Base-by-base conservation (phyloP, 2,888 invertebrate species). In the Temnothorax unifasciatus region DNA sequence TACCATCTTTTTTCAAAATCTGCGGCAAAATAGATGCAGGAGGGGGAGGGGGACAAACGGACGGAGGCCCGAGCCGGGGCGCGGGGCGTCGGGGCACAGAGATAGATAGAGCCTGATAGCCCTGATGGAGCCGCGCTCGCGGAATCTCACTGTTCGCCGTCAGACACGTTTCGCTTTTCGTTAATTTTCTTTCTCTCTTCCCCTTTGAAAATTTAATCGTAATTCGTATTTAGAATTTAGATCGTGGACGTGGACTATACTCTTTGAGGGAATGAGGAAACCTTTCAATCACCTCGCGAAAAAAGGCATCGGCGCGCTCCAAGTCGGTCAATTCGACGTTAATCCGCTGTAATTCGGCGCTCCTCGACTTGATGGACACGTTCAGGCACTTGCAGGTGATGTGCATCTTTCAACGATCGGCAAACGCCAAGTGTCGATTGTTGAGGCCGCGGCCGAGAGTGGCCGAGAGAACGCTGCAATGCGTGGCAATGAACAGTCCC, bases 371-470 rank as follows among this genome's bases (percentile, higher is more conserved):
- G 91, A 97, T 95, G 90, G 96, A 95, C 92, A 97, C 96, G 95
- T 98, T 98, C 93, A 97, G 95, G 95, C 98, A 98, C 96, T 97
- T 97, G 95, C 98, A 98, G 93, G 97, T 96, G 94, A 96, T 82
- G 90, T 91, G 90, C 94, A 94, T 94, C 81, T 91, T 93, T 69
- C 50, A 11, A 85, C 82, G 79, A 15, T 47, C n/a, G 63, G 11
- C 38, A 21, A 11, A 6, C 41, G 41, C 64, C n/a, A 2, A 61
- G 34, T 34, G n/a, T 44, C 3, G 13, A 44, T 11, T 21, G 21
- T 21, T 21, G 44, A 44, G 13, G 13, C 44, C 13, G 44, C 44
- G 0, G 44, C 44, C 11, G 44, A 29, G 29, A 29, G 29, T 13
- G 0, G 44, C 44, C 11, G 44, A 29, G 29, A 29, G 29, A 29